These are phyloP conservation scores for Lepus townsendii DNA, from an alignment of 2,797 vertebrate genomes.

Conservation along the genomic window DNA sequence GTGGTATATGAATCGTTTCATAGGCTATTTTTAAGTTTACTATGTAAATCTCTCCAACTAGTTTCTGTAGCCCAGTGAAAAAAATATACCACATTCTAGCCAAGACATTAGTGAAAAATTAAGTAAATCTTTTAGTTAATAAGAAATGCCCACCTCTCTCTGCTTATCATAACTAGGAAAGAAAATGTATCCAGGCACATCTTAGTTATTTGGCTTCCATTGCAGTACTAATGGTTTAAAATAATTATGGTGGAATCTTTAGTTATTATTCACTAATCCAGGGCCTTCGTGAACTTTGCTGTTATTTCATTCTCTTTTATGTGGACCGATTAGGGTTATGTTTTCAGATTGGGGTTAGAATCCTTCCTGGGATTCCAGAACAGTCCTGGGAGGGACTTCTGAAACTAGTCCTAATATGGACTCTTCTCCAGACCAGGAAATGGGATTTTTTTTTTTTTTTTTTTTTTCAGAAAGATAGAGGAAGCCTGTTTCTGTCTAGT, in stretches of 20 bases:
- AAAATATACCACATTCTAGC: not conserved
- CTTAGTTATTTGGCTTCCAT: slow-evolving; percentile 8
- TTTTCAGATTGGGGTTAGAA: slow-evolving; percentile 6
- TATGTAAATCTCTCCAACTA: slow-evolving; percentile 1
- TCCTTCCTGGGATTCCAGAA: not conserved
- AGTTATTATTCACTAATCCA: not conserved
- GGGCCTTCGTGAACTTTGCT: slow-evolving; percentile 17
- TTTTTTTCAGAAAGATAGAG: not conserved
- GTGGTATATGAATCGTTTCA: not conserved
- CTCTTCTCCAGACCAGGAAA: not conserved
- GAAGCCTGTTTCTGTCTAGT: not conserved
- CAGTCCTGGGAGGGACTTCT: not conserved
- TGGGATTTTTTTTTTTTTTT: slow-evolving; percentile 1
- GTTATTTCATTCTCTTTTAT: not conserved
- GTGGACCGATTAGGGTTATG: not conserved
- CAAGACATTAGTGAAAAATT: slow-evolving; percentile 34
- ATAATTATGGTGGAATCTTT: slow-evolving; percentile 39
- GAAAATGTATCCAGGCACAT: not conserved
- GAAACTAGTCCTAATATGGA: not conserved
- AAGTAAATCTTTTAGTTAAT: not conserved
- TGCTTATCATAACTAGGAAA: not conserved
- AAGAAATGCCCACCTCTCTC: not conserved
- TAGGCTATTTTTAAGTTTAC: slow-evolving; percentile 35
- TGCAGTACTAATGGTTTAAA: slow-evolving; percentile 46
- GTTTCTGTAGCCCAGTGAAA: slow-evolving; percentile 25